These are phyloP conservation scores for Archivesica marissinica DNA, from an alignment of 1,140 invertebrate genomes.

Conservation along the genomic window DNA sequence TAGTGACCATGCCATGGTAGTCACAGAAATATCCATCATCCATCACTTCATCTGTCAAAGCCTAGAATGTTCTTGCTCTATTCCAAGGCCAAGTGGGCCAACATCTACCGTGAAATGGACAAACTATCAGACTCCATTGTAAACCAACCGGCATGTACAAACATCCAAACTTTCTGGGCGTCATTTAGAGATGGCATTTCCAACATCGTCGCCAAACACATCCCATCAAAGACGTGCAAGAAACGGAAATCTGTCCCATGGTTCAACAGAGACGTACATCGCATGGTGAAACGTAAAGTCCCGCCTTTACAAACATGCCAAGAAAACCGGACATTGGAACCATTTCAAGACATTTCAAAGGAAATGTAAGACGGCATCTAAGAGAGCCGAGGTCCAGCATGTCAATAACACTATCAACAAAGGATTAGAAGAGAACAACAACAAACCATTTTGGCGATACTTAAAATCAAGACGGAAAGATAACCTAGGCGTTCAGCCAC, in stretches of 20 bases:
- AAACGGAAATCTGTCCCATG: slow-evolving; percentile 40
- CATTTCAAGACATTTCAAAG: slow-evolving; percentile 14
- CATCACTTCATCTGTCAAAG: neutral
- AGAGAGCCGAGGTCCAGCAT: slow-evolving; percentile 46
- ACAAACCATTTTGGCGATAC: slow-evolving; percentile 36
- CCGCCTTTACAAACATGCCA: slow-evolving; percentile 39
- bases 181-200: slow-evolving; percentile 12
- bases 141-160: neutral
- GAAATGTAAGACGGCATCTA: slow-evolving; percentile 49
- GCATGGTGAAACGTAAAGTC: slow-evolving; percentile 27
- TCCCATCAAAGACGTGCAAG: slow-evolving; percentile 39
- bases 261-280: slow-evolving; percentile 35
- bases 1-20: slow-evolving; percentile 39
- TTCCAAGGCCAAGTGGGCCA: slow-evolving; percentile 60
- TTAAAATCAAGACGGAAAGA: slow-evolving; percentile 53
- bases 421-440: slow-evolving; percentile 32
- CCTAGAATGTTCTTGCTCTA: slow-evolving; percentile 42
- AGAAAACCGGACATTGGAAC: slow-evolving; percentile 18
- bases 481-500: slow-evolving; percentile 42
- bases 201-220: neutral
- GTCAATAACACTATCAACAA: slow-evolving; percentile 50
- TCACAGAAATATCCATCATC: slow-evolving; percentile 2
- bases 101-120: slow-evolving; percentile 18
- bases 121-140: neutral
- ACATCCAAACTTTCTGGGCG: slow-evolving; percentile 30